A percentile compares a stretch with the other conserved stretches of the same genome.
These are phyloP conservation scores for Onychomys leucogaster DNA, from an alignment of 2,797 vertebrate genomes.

Conservation along the genomic window DNA sequence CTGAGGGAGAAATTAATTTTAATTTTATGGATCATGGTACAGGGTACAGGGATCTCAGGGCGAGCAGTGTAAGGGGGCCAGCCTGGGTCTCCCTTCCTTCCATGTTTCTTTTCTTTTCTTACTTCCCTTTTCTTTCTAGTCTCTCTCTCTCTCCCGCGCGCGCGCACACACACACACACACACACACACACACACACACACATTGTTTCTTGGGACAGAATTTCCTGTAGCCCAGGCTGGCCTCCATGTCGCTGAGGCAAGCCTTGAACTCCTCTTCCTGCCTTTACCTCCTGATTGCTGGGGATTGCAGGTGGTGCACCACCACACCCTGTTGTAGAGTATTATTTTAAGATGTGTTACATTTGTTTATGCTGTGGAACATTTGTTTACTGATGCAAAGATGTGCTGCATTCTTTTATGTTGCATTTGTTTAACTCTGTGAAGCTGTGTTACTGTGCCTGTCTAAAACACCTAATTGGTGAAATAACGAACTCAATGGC, in stretches of 20 bases:
- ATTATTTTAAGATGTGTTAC: background rate
- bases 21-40: too few relatives aligned
- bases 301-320: background rate
- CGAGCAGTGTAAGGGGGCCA: background rate
- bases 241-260: background rate
- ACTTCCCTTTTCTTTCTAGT: background rate
- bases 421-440: background rate
- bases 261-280: background rate
- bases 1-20: too few relatives aligned
- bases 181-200: too few relatives aligned
- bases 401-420: background rate
- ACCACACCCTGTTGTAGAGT: background rate
- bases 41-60: background rate
- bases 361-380: background rate
- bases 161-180: too few relatives aligned
- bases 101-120: background rate
- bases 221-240: background rate
- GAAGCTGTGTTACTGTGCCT: background rate
- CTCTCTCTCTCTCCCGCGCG: background rate
- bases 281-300: background rate
- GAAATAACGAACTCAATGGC: too few relatives aligned
- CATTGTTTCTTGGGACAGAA: background rate
- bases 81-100: background rate
- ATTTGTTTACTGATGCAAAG: too few relatives aligned
- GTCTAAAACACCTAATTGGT: too few relatives aligned